These are phyloP conservation scores for Polyommatus iphigenia DNA, from an alignment of 2,888 invertebrate genomes.

Conservation along the genomic window DNA sequence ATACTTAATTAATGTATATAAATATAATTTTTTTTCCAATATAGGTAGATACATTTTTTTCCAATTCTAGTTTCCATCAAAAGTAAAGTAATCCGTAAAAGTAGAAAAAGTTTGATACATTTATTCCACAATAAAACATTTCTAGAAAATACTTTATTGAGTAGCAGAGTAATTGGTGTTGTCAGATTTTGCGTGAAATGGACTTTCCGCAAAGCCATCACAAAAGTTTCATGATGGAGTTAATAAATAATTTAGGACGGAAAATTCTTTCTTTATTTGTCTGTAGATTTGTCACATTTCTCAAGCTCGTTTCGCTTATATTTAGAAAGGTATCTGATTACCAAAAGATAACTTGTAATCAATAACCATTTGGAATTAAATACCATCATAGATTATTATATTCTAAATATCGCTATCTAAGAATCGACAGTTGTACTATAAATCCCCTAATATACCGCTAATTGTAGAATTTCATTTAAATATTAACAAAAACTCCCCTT, in stretches of 20 bases:
- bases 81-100: neutral
- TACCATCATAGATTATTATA: neutral
- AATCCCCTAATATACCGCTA: neutral
- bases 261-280: neutral
- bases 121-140: neutral
- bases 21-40: neutral
- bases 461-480: neutral
- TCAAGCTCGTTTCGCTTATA: neutral
- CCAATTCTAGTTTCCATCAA: neutral
- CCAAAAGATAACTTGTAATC: neutral
- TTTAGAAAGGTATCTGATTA: neutral
- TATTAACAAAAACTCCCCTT: constrained; percentile 13
- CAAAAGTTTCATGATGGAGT: neutral
- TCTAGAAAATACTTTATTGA: neutral
- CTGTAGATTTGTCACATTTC: neutral
- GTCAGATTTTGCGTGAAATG: neutral
- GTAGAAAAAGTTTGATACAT: neutral
- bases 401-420: neutral
- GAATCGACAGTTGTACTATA: neutral
- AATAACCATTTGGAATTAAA: neutral
- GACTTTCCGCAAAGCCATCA: neutral
- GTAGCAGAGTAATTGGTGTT: neutral
- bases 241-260: neutral
- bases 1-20: too few relatives aligned
- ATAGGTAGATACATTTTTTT: neutral